phyloP scores from a whole-genome alignment of 2,113 vertebrate species.

The Melanocharis versteri region DNA sequence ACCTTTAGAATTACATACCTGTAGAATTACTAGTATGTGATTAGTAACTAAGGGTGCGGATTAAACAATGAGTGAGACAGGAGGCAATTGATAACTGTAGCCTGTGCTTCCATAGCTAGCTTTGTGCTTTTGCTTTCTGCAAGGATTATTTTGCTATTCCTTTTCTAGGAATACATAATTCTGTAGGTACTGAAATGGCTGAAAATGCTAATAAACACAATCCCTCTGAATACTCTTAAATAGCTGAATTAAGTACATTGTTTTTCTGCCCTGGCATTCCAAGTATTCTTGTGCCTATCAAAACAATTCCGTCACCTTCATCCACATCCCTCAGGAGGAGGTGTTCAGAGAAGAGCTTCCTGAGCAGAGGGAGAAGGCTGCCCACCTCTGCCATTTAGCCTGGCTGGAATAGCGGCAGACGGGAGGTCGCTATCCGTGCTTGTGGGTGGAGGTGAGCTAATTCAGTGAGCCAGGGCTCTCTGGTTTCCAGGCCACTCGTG shows the following conservation, averaged over 20 bases:
- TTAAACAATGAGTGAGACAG: background rate
- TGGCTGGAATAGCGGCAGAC: background rate
- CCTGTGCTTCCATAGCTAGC: background rate
- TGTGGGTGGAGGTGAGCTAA: background rate
- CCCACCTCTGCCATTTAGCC: background rate
- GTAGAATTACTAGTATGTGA: background rate
- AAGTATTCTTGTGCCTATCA: background rate
- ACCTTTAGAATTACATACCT: background rate
- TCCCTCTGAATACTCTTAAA: background rate
- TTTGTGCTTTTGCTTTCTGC: background rate
- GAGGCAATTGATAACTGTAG: background rate
- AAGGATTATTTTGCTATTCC: background rate
- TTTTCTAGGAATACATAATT: background rate
- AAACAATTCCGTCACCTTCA: background rate
- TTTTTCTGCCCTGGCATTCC: background rate
- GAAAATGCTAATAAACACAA: background rate
- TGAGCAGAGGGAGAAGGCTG: background rate
- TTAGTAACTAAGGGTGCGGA: background rate
- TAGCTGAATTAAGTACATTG: background rate
- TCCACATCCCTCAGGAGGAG: background rate
- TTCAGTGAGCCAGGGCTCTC: background rate
- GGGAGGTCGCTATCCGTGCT: rapidly evolving
- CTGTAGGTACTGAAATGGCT: background rate
- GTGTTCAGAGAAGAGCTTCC: background rate
- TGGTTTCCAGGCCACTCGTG: background rate